Conservation (phyloP, 2,888 invertebrate genomes). For the Zhuqinia jingwanae region DNA sequence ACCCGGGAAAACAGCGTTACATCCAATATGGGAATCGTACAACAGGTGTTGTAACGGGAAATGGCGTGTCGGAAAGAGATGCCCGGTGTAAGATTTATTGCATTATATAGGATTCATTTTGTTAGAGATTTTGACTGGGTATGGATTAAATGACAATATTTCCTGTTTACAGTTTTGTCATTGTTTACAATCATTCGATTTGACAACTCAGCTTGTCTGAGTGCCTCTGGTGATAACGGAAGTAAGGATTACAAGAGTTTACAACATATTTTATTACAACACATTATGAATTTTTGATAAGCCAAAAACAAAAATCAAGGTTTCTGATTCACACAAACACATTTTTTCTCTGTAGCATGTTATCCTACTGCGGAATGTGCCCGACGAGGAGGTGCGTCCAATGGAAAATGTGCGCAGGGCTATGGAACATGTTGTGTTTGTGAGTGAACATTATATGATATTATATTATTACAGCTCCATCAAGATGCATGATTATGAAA, state of each 20-base stretch:
- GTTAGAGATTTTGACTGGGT: too few relatives aligned
- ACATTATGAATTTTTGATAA: neutral
- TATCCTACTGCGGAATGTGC: constrained; percentile 87
- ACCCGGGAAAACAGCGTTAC: constrained; percentile 3
- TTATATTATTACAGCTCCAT: neutral
- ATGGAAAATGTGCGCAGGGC: constrained; percentile 87
- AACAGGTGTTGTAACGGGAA: constrained; percentile 24
- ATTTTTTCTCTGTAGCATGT: constrained; percentile 82
- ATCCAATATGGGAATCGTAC: constrained; percentile 53
- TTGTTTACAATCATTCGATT: constrained; percentile 91
- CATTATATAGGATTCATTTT: too few relatives aligned
- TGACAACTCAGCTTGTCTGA: constrained; percentile 88
- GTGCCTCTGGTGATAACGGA: constrained; percentile 90
- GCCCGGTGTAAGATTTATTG: constrained; percentile 56
- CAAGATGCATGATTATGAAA: neutral
- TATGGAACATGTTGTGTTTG: constrained; percentile 90
- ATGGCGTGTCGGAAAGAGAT: constrained; percentile 73
- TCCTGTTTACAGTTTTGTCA: constrained; percentile 85
- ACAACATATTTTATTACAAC: neutral
- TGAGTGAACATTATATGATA: constrained; percentile 81
- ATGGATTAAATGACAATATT: too few relatives aligned
- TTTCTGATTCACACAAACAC: neutral
- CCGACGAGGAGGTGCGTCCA: constrained; percentile 84
- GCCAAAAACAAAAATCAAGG: too few relatives aligned
- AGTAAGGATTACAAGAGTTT: constrained; percentile 81